Percentiles rank a stretch among this genome's conserved stretches.
These are phyloP conservation scores for Camelus bactrianus DNA, from an alignment of 2,113 vertebrate genomes.

Conservation along the genomic window DNA sequence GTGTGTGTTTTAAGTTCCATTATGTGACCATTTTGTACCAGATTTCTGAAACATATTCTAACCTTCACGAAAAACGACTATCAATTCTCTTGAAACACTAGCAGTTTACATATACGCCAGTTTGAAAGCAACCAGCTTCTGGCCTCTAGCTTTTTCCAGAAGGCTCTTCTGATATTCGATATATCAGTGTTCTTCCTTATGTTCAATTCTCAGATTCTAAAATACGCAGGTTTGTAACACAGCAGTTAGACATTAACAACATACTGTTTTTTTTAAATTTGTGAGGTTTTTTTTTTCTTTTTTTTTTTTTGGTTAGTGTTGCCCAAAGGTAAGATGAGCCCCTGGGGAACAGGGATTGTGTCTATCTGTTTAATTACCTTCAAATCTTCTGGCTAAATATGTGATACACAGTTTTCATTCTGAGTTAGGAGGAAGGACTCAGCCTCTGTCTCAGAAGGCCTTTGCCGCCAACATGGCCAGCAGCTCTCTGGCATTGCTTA, in stretches of 20 bases:
- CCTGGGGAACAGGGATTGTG: neutral
- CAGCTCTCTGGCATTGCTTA: neutral
- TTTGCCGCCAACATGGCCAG: neutral
- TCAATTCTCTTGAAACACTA: neutral
- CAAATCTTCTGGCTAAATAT: neutral
- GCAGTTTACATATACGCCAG: neutral
- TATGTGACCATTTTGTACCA: neutral
- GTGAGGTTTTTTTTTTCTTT: neutral
- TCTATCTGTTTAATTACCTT: neutral
- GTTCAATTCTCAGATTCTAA: slow-evolving; percentile 18
- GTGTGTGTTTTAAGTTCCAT: neutral
- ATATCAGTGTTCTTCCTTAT: neutral
- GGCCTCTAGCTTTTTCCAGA: neutral
- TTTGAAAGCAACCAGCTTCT: neutral
- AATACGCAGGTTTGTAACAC: slow-evolving; percentile 40
- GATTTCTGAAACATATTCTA: slow-evolving; percentile 37
- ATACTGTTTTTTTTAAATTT: neutral
- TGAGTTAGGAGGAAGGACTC: neutral
- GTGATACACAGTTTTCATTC: neutral
- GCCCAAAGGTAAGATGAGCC: neutral
- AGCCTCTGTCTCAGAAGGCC: neutral
- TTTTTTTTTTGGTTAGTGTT: neutral
- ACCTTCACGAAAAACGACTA: neutral
- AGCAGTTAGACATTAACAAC: neutral
- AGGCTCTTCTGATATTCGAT: neutral